Percentiles rank a stretch among this genome's conserved stretches.
Evolutionary conservation across 2,113 vertebrate genomes (phyloP).

Genomic region (Egretta garzetta): DNA sequence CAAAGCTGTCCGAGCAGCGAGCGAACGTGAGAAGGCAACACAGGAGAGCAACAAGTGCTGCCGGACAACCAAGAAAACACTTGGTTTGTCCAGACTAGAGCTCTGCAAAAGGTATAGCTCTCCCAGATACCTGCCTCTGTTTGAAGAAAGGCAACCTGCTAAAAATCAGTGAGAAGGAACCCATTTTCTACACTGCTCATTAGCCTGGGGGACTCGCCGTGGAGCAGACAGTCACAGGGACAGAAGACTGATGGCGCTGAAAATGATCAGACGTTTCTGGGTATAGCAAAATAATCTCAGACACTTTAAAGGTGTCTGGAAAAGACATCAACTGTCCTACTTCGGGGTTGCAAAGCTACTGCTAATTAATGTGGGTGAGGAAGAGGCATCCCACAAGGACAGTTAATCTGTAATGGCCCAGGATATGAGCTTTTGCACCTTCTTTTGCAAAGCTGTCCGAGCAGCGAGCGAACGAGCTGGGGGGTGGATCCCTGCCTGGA

Average conservation of each 20-base stretch:
- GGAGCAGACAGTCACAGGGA: neutral
- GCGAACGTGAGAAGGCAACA: neutral
- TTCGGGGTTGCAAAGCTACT: neutral
- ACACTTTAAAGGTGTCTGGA: neutral
- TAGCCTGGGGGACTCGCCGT: fast-evolving
- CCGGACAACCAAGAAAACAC: neutral
- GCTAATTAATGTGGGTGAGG: neutral
- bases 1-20: no score
- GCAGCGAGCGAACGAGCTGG: fast-evolving
- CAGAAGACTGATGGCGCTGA: neutral
- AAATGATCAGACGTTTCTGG: neutral
- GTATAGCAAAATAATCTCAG: neutral
- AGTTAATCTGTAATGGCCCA: neutral
- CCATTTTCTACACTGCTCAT: neutral
- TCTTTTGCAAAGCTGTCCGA: neutral
- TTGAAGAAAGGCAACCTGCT: neutral
- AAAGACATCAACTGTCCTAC: neutral
- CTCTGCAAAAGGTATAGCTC: neutral
- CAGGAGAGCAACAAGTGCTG: neutral
- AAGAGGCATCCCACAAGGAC: neutral
- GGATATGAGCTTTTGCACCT: neutral
- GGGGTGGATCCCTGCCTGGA: neutral
- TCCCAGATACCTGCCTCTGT: neutral
- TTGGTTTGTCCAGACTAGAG: neutral
- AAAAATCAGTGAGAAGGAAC: neutral